Base-by-base conservation (phyloP, 2,888 invertebrate species). In the Meiosimyza decipiens region DNA sequence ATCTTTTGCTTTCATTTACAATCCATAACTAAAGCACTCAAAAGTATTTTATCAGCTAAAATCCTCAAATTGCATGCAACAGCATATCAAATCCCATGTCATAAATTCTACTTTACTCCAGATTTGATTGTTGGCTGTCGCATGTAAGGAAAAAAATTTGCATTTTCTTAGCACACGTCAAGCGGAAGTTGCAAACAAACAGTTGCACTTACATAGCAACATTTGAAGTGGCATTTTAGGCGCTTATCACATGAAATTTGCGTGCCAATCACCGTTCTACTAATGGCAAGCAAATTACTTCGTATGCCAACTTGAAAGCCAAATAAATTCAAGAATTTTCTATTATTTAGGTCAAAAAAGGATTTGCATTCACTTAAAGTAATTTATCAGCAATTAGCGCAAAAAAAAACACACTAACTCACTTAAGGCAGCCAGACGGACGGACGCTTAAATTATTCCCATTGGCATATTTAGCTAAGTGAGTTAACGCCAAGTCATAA, bases 141-240 rank as follows among this genome's bases (percentile, higher is more conserved):
- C 40, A 40, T 40, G 40, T 9, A 40, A 40, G 49, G 33, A 51
- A 77, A 78, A 28, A 81, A 82, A 83, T 82, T 82, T 83, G 78
- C 80, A 82, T 80, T 79, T 28, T 81, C 77, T 57, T 60, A 78
- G 77, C 77, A 76, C 79, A 81, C 84, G 81, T 77, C 77, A 80
- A 79, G 76, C 79, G 81, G 82, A 83, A 82, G 79, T 81, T 81
- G 80, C 81, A 78, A 79, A 81, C 82, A 81, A 82, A 82, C 79
- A 81, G 80, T 79, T 81, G 82, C 83, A 82, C 80, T 82, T 79
- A 80, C 76, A 80, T 74, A 76, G 78, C n/a, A n/a, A n/a, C n/a
- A 71, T 57, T 67, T 18, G 22, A 15, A 50, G 50, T 60, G 57
- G 50, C 59, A 28, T 69, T 60, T 50, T 60, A 69, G 68, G 59